Evolutionary conservation across 1,140 invertebrate genomes (phyloP).

Genomic region (Drosophila biarmipes): DNA sequence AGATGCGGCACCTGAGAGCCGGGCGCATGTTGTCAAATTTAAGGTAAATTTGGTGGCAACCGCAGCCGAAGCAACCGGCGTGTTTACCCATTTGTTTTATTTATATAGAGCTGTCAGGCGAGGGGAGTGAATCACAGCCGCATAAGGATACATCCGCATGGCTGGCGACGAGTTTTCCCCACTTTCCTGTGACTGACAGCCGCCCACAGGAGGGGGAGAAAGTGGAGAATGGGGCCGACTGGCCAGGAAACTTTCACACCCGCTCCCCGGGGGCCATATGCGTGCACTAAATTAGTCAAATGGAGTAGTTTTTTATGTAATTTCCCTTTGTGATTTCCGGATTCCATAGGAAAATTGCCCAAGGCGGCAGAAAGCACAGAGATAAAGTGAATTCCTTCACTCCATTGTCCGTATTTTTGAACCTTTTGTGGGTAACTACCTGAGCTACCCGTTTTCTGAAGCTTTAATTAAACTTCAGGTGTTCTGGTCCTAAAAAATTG

Average conservation of each 20-base stretch:
- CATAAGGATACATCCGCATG: conserved; percentile 4
- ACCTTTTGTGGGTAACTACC: conserved; percentile 8
- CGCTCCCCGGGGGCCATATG: conserved; percentile 20
- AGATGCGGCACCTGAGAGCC: conserved; percentile 66
- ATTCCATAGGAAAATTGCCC: conserved; percentile 12
- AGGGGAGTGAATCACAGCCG: background rate
- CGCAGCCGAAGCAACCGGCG: conserved; percentile 42
- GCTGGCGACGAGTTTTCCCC: conserved; percentile 21
- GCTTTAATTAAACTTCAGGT: conserved; percentile 9
- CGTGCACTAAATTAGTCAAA: conserved; percentile 52
- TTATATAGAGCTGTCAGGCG: conserved; percentile 74
- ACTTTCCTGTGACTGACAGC: conserved; percentile 41
- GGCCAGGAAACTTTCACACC: conserved; percentile 15
- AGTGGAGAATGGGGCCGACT: background rate
- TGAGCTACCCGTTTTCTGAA: background rate
- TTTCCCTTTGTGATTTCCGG: conserved; percentile 54
- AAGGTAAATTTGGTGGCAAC: conserved; percentile 76
- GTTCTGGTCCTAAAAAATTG: background rate
- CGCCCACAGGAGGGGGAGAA: background rate
- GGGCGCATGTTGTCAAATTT: conserved; percentile 76
- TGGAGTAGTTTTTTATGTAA: conserved; percentile 64
- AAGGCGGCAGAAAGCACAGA: conserved; percentile 3
- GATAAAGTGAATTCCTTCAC: conserved; percentile 31
- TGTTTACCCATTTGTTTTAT: conserved; percentile 72
- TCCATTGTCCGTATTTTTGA: conserved; percentile 6